Evolutionary conservation across 2,113 vertebrate genomes (phyloP).

Genomic region (Hoplias malabaricus): DNA sequence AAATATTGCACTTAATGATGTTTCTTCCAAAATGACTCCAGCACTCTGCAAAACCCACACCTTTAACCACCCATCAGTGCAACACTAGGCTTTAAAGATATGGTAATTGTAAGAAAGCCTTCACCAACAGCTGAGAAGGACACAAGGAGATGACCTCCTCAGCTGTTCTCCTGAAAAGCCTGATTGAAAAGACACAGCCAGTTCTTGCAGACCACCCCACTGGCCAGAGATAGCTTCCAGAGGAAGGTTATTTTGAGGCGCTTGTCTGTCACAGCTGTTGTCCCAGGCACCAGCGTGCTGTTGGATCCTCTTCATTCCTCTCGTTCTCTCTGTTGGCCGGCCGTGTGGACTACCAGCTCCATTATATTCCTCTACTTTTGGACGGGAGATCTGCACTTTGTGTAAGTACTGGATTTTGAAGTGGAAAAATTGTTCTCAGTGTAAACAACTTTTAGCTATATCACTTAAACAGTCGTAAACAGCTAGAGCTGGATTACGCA

Average conservation of each 20-base stretch:
- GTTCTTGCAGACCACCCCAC: slow-evolving; percentile 5
- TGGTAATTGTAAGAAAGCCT: not conserved
- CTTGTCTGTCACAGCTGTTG: slow-evolving; percentile 62
- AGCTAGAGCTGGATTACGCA: not conserved
- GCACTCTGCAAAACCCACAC: not conserved
- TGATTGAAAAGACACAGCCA: not conserved
- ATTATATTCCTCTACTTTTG: slow-evolving; percentile 26
- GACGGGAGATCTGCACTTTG: not conserved
- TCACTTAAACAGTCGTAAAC: not conserved
- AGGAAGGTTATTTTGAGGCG: slow-evolving; percentile 72
- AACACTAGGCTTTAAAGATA: not conserved
- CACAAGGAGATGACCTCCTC: not conserved
- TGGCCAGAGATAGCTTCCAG: slow-evolving; percentile 41
- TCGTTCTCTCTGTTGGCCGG: slow-evolving; percentile 32
- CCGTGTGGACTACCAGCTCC: slow-evolving; percentile 43
- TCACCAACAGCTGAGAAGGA: not conserved
- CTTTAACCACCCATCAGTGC: not conserved
- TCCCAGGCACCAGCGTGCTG: slow-evolving; percentile 29
- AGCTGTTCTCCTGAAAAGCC: slow-evolving; percentile 24
- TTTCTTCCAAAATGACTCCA: not conserved
- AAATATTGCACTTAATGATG: not conserved
- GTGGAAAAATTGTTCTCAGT: not conserved
- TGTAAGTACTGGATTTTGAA: slow-evolving; percentile 29
- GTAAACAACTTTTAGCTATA: too few relatives aligned
- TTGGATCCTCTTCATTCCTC: slow-evolving; percentile 49